Conservation (phyloP, 1,140 invertebrate genomes). For the Lordiphosa mommai region DNA sequence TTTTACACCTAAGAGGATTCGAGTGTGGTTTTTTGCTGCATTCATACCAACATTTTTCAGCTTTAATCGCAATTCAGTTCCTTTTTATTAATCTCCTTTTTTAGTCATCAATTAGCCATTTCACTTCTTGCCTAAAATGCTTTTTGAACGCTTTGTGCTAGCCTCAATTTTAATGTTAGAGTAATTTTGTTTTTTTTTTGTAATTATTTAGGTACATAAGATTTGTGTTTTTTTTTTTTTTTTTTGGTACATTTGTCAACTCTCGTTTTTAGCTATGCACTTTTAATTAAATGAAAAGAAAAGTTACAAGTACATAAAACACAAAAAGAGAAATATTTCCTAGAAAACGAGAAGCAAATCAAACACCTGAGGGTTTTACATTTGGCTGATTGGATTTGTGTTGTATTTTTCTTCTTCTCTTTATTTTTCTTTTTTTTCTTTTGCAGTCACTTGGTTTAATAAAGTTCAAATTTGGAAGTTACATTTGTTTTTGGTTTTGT, state of each 20-base stretch:
- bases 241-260: slow-evolving; percentile 32
- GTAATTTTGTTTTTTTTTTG: background rate
- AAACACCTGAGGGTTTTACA: slow-evolving; percentile 25
- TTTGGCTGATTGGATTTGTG: slow-evolving; percentile 1
- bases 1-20: too few species aligned
- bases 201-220: slow-evolving; percentile 1
- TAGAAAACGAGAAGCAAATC: too few species aligned
- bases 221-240: slow-evolving; percentile 2
- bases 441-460: background rate
- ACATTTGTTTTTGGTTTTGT: background rate
- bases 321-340: background rate
- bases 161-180: background rate
- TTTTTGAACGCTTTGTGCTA: background rate
- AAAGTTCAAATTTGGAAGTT: slow-evolving; percentile 10
- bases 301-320: too few species aligned
- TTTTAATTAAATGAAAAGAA: slow-evolving; percentile 1
- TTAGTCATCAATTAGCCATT: too few species aligned
- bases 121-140: slow-evolving; percentile 16
- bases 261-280: slow-evolving; percentile 18
- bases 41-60: too few species aligned
- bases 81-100: too few species aligned
- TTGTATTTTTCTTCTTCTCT: too few species aligned
- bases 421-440: too few species aligned
- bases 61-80: too few species aligned
- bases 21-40: too few species aligned